Percentiles rank a stretch among this genome's conserved stretches.
These are phyloP conservation scores for Octodonta nipae DNA, from an alignment of 2,888 invertebrate genomes.

Conservation along the genomic window DNA sequence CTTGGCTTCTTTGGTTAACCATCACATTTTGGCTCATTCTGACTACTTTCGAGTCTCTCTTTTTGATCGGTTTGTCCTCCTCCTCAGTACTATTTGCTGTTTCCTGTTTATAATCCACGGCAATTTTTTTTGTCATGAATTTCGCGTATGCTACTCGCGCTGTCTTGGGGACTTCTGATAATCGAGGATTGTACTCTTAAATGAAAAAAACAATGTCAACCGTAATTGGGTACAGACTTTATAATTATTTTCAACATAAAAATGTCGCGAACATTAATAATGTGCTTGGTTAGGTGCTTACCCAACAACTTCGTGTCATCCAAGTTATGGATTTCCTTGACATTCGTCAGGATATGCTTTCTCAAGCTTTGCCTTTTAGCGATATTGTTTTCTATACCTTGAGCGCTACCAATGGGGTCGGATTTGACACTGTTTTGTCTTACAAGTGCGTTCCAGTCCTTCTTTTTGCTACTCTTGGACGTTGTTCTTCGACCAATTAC, in stretches of 20 bases:
- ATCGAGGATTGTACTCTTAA: constrained; percentile 57
- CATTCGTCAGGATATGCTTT: constrained; percentile 53
- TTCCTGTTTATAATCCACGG: constrained; percentile 29
- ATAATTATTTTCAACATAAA: no score
- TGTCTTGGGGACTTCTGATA: constrained; percentile 59
- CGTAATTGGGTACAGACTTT: no score
- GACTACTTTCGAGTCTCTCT: no score
- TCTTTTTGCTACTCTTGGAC: constrained; percentile 43
- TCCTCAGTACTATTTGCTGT: constrained; percentile 5
- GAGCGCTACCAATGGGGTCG: constrained; percentile 69
- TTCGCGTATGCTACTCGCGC: constrained; percentile 77
- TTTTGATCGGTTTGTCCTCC: neutral
- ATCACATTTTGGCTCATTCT: no score
- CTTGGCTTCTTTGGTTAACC: constrained; percentile 5
- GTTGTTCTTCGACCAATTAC: constrained; percentile 55
- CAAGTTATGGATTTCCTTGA: constrained; percentile 47
- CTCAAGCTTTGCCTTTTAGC: constrained; percentile 59
- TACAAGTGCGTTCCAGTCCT: constrained; percentile 77
- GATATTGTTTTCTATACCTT: constrained; percentile 48
- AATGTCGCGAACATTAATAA: no score
- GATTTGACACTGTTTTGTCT: constrained; percentile 52
- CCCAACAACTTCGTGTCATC: constrained; percentile 62
- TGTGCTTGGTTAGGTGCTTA: no score
- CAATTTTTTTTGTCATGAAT: constrained; percentile 66
- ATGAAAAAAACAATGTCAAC: constrained; percentile 7